These are phyloP conservation scores for Oreochromis spilurus DNA, from an alignment of 2,113 vertebrate species.

Conservation along the genomic window DNA sequence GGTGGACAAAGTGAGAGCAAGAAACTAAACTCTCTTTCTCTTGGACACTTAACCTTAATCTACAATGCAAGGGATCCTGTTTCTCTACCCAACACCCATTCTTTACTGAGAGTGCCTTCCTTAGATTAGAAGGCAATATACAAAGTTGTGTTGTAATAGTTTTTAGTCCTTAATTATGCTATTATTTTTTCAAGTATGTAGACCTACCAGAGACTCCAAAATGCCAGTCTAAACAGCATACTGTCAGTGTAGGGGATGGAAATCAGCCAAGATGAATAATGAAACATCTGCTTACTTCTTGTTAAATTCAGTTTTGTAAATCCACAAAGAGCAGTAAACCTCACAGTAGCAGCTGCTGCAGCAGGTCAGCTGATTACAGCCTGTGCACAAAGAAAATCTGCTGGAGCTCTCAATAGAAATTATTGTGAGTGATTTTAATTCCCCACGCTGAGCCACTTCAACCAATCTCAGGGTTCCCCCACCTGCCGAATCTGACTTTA, in stretches of 20 bases:
- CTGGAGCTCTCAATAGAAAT: neutral
- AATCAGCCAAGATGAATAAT: neutral
- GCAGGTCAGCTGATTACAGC: neutral
- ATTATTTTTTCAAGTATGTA: neutral
- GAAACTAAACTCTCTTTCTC: conserved; percentile 48
- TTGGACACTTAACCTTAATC: conserved; percentile 43
- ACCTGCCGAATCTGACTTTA: too few relatives aligned
- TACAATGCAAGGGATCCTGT: conserved; percentile 14
- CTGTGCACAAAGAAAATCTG: neutral
- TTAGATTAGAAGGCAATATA: neutral
- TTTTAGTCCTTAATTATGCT: neutral
- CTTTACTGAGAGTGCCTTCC: neutral
- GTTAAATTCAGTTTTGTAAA: neutral
- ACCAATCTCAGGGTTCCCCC: neutral
- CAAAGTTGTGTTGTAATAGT: neutral
- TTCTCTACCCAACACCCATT: conserved; percentile 24
- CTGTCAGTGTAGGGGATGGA: neutral
- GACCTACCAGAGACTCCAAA: neutral
- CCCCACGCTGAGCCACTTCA: neutral
- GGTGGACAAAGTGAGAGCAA: conserved; percentile 37
- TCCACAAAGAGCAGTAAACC: neutral
- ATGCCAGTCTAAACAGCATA: neutral
- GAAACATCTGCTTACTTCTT: neutral
- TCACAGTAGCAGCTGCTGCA: neutral
- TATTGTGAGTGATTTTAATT: neutral